phyloP scores from a whole-genome alignment of 2,113 vertebrate genomes.

The Lepus europaeus region DNA sequence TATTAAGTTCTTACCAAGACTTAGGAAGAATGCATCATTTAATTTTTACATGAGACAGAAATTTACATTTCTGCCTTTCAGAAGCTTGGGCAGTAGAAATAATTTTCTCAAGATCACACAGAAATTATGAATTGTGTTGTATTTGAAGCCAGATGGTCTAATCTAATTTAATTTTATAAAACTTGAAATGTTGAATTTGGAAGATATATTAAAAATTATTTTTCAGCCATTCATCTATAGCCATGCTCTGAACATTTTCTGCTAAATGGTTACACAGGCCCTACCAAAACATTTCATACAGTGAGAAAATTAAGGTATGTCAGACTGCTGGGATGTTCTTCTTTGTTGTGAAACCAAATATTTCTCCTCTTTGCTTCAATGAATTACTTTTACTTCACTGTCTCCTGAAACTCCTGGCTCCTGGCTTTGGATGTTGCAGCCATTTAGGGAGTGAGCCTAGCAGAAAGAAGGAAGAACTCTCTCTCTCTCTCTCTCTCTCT shows the following conservation, averaged over 20 bases:
- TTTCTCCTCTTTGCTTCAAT: neutral
- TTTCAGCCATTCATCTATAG: too few relatives aligned
- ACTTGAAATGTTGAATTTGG: neutral
- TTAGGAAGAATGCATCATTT: neutral
- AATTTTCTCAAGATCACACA: neutral
- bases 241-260: neutral
- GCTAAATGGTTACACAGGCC: neutral
- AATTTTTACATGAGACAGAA: neutral
- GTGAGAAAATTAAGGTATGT: neutral
- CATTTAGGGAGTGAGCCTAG: too few relatives aligned
- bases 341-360: neutral
- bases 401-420: too few relatives aligned
- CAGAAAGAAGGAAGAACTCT: too few relatives aligned
- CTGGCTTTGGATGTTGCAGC: too few relatives aligned
- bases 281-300: neutral
- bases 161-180: neutral
- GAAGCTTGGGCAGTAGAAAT: neutral
- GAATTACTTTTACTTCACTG: neutral
- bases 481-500: too few relatives aligned
- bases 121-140: neutral
- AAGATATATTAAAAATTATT: neutral
- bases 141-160: neutral
- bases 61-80: neutral
- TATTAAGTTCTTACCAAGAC: neutral
- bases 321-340: neutral